These are phyloP conservation scores for Drosophila kuntzei DNA, from an alignment of 2,888 invertebrate genomes.

Conservation along the genomic window DNA sequence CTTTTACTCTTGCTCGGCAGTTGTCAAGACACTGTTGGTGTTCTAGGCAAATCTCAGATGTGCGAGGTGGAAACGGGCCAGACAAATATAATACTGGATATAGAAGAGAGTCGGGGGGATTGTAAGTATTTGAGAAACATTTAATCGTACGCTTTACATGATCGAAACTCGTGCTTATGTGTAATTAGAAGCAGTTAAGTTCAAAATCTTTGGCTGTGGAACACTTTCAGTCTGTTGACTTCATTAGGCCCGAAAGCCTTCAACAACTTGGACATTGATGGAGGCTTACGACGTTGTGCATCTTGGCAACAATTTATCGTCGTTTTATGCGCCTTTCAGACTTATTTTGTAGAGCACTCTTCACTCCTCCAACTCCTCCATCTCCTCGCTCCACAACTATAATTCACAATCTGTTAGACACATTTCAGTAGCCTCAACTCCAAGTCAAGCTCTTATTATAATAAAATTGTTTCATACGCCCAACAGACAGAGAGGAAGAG, in stretches of 20 bases:
- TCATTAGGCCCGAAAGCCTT: conserved; percentile 48
- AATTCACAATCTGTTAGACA: conserved; percentile 50
- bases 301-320: conserved; percentile 42
- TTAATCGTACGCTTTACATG: not conserved
- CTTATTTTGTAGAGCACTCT: conserved; percentile 21
- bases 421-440: conserved; percentile 44
- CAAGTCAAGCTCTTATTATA: conserved; percentile 41
- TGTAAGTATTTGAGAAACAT: conserved; percentile 88
- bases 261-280: conserved; percentile 47
- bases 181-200: conserved; percentile 24
- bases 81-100: conserved; percentile 95
- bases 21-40: conserved; percentile 71
- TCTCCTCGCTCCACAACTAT: conserved; percentile 20
- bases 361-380: too few species aligned
- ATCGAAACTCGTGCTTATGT: conserved; percentile 10
- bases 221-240: conserved; percentile 31
- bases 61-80: conserved; percentile 95
- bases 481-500: conserved; percentile 12
- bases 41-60: conserved; percentile 85
- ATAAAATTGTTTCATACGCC: conserved; percentile 54
- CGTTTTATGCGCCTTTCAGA: conserved; percentile 45
- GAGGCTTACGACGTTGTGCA: conserved; percentile 25
- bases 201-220: conserved; percentile 1
- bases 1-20: conserved; percentile 68
- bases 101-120: conserved; percentile 94